Percentiles rank a stretch among this genome's conserved stretches.
phyloP scores from a whole-genome alignment of 2,797 vertebrate species.

The Xerus rutilus region DNA sequence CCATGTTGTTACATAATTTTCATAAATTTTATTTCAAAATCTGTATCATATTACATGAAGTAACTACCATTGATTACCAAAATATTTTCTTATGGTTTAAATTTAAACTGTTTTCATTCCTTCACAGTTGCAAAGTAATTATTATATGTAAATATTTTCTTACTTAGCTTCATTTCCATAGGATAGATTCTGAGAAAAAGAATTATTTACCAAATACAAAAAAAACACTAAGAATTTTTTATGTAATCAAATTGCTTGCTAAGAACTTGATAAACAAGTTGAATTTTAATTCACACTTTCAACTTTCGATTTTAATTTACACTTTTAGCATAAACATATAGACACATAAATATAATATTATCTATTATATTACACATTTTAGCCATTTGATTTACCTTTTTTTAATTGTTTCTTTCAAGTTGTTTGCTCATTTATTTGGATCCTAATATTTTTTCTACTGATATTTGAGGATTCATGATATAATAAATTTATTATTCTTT shows the following conservation, averaged over 20 bases:
- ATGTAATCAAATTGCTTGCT: background rate
- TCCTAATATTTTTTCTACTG: background rate
- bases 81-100: background rate
- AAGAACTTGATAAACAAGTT: background rate
- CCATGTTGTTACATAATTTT: background rate
- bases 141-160: background rate
- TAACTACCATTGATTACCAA: background rate
- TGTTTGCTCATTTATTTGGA: background rate
- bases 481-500: background rate
- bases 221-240: background rate
- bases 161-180: conserved; percentile 7
- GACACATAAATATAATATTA: background rate
- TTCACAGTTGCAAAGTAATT: background rate
- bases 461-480: background rate
- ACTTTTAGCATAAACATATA: background rate
- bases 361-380: background rate
- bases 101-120: background rate
- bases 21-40: conserved; percentile 22
- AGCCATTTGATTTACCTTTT: background rate
- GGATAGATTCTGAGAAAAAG: background rate
- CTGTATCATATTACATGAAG: background rate
- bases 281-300: background rate
- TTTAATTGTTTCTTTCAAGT: background rate
- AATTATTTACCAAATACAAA: background rate
- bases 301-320: background rate